These are phyloP conservation scores for Erythrocercus mccallii DNA, from an alignment of 2,113 vertebrate species.

Conservation along the genomic window DNA sequence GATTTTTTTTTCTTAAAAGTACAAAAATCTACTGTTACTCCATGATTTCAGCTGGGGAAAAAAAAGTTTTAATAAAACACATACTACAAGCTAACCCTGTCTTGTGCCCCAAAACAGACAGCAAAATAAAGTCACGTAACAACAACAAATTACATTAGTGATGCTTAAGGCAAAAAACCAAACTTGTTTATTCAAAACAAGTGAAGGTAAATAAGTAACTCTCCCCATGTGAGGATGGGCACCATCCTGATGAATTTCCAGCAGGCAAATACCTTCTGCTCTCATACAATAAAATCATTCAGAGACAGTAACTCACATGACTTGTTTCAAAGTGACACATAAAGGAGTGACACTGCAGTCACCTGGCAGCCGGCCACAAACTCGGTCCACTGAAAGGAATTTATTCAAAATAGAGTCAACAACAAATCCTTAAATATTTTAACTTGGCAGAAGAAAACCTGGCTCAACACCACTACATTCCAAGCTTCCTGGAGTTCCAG, in stretches of 20 bases:
- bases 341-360: neutral
- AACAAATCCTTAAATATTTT: neutral
- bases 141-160: neutral
- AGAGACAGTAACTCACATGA: neutral
- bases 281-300: neutral
- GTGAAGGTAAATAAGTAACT: neutral
- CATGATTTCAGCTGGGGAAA: neutral
- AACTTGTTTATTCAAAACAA: neutral
- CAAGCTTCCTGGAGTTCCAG: neutral
- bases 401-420: neutral
- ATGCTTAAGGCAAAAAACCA: neutral
- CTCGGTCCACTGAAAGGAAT: neutral
- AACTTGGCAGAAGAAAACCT: neutral
- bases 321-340: neutral
- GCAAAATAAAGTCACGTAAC: neutral
- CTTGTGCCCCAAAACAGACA: neutral
- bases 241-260: neutral
- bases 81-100: neutral
- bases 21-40: neutral
- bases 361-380: neutral
- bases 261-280: neutral
- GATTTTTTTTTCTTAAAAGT: neutral
- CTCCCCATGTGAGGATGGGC: neutral
- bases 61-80: neutral
- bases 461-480: neutral